A percentile compares a stretch with the other conserved stretches of the same genome.
These are phyloP conservation scores for Drosophila orena DNA, from an alignment of 1,140 invertebrate genomes.

Conservation along the genomic window DNA sequence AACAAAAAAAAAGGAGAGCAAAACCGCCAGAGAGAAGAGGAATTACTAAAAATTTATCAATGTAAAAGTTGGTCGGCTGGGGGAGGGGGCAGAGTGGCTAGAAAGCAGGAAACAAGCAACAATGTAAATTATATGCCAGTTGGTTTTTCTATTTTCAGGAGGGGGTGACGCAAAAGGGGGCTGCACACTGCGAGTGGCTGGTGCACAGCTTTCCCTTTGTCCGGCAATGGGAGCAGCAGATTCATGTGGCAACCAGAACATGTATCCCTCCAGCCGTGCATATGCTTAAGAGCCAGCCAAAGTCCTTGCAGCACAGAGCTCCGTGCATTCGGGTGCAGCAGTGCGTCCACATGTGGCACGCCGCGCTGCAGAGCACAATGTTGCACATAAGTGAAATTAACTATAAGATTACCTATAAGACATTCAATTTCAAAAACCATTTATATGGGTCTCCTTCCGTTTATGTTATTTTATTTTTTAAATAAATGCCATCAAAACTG, in stretches of 20 bases:
- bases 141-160: conserved; percentile 42
- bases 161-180: not conserved
- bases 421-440: not conserved
- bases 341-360: conserved; percentile 17
- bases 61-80: conserved; percentile 66
- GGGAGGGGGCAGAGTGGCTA: not conserved
- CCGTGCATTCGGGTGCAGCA: conserved; percentile 8
- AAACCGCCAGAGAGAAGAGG: conserved; percentile 64
- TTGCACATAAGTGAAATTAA: conserved; percentile 14
- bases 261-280: not conserved
- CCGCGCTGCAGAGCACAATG: conserved; percentile 9
- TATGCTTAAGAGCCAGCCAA: conserved; percentile 10
- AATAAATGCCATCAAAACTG: too few species aligned
- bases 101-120: conserved; percentile 72
- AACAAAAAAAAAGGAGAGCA: conserved; percentile 17
- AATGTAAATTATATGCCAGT: conserved; percentile 83
- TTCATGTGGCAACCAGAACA: conserved; percentile 14
- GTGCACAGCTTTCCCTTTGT: conserved; percentile 39
- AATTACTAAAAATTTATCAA: conserved; percentile 83
- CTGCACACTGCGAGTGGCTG: conserved; percentile 11
- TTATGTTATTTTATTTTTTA: too few species aligned
- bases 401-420: too few species aligned
- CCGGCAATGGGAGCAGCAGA: conserved; percentile 27
- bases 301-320: conserved; percentile 40
- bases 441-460: too few species aligned